Base-by-base conservation (phyloP, 2,888 invertebrate species). In the Aelia acuminata region DNA sequence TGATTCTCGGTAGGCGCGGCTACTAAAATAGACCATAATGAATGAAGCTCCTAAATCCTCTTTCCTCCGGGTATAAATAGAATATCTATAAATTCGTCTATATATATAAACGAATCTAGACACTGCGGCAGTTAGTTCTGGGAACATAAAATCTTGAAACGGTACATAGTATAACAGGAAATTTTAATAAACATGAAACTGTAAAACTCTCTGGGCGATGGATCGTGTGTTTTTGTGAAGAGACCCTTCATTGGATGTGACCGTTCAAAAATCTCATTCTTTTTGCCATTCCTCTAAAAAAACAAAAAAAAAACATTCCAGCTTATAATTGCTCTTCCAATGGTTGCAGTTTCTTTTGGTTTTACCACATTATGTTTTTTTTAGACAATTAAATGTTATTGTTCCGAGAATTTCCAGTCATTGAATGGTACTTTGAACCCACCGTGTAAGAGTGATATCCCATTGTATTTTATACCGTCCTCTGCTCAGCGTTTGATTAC, bases 41-140 rank as follows among this genome's bases (percentile, higher is more conserved):
- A 70, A 70, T 70, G 63, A 70, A 70, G 31, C 63, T 70, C 31
- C 63, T 70, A 70, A 70, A 70, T 70, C 63, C 63, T 70, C 63
- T 35, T 70, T 70, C 63, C 63, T 31, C 63, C 18, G 63, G 18
- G 31, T 70, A 70, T 35, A 70, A 70, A 70, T 70, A 70, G 63
- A 70, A 35, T 70, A 70, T 70, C 63, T 70, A 70, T 70, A 70
- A 70, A 70, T 70, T 70, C 63, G 22, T 70, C 63, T 70, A 70
- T 70, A 70, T 35, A 70, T 70, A 70, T 70, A 70, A 70, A 35
- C 35, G 63, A 35, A 35, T 70, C 63, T 70, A 70, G 63, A 70
- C 63, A 8, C 63, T 57, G 26, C 26, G 35, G 63, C 20, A 70
- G 63, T 70, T 70, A 35, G 63, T 35, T 70, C 63, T 70, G 31